phyloP scores from a whole-genome alignment of 2,888 invertebrate species.

The Colletes collaris region DNA sequence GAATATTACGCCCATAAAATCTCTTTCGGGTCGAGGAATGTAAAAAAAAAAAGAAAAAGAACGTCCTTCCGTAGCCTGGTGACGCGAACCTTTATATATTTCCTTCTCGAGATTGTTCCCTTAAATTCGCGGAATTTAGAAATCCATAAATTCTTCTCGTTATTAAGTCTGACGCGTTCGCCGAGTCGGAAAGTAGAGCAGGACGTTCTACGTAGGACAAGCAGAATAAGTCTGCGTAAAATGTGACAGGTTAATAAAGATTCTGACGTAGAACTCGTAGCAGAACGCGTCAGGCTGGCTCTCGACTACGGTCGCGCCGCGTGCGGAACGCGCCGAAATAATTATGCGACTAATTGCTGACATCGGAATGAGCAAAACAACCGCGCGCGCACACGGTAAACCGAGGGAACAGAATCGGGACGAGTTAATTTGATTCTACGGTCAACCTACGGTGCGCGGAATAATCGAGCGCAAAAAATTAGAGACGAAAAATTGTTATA shows the following conservation, averaged over 20 bases:
- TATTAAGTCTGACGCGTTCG: conserved; percentile 21
- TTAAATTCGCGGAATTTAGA: conserved; percentile 28
- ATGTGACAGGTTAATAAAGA: conserved; percentile 11
- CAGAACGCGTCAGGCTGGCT: background rate
- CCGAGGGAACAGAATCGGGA: no score
- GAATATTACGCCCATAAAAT: conserved; percentile 53
- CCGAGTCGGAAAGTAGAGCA: background rate
- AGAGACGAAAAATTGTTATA: no score
- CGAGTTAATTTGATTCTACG: no score
- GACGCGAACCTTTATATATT: conserved; percentile 3
- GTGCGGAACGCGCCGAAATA: background rate
- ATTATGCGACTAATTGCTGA: no score
- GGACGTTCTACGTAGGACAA: background rate
- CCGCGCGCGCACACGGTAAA: background rate
- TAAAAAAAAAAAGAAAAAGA: conserved; percentile 4
- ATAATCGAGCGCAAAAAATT: no score
- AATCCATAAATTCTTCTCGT: conserved; percentile 24
- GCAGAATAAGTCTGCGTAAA: background rate
- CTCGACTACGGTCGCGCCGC: background rate
- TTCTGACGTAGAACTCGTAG: background rate
- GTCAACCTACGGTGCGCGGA: no score
- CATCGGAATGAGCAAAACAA: no score
- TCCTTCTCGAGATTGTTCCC: conserved; percentile 1
- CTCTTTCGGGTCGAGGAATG: conserved; percentile 11
- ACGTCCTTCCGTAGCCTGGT: background rate